A percentile compares a stretch with the other conserved stretches of the same genome.
These are phyloP conservation scores for Dermochelys coriacea DNA, from an alignment of 2,797 vertebrate species.

Conservation along the genomic window DNA sequence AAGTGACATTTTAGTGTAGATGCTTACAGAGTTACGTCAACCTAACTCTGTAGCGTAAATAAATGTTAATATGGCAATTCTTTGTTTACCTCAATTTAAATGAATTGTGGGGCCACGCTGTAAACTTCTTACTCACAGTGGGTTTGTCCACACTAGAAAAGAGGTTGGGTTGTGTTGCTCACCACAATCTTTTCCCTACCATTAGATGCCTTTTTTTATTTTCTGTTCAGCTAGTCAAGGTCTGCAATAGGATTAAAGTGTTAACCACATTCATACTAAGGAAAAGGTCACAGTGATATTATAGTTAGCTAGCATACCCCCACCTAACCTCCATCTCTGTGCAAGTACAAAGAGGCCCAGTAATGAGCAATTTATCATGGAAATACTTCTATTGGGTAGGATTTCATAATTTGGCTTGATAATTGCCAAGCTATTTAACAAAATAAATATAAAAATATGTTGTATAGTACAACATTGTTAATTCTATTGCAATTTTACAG, in stretches of 20 bases:
- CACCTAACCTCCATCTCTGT: slow-evolving; percentile 14
- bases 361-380: slow-evolving; percentile 6
- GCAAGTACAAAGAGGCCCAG: neutral
- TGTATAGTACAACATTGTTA: neutral
- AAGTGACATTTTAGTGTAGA: too few relatives aligned
- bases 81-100: slow-evolving; percentile 28
- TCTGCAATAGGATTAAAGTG: neutral
- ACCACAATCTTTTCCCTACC: neutral
- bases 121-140: neutral
- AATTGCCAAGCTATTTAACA: neutral
- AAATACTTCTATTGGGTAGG: neutral
- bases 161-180: neutral
- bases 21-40: too few relatives aligned
- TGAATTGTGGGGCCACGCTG: neutral
- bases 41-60: neutral
- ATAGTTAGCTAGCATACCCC: slow-evolving; percentile 1
- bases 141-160: neutral
- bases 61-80: slow-evolving; percentile 45
- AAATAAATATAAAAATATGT: neutral
- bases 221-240: neutral
- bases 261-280: neutral
- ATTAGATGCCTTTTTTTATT: neutral
- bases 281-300: neutral
- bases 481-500: neutral
- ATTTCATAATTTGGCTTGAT: neutral